Conservation (phyloP, 1,140 invertebrate genomes). For the Eriosoma lanigerum region DNA sequence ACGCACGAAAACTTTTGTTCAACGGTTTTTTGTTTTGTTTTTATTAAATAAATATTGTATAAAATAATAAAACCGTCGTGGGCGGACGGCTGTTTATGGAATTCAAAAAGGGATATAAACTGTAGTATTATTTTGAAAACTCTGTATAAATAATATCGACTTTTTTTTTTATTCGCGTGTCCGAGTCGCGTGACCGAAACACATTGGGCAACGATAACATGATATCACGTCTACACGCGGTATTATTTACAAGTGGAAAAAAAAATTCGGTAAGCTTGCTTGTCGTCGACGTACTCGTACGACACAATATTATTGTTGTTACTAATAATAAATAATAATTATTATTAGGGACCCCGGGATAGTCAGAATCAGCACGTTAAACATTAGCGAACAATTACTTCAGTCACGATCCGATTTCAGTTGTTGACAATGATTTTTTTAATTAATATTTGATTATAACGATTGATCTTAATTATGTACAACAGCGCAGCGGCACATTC, state of each 20-base stretch:
- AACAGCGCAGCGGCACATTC: background rate
- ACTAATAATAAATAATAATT: slow-evolving; percentile 2
- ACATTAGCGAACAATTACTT: background rate
- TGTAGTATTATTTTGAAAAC: too few species aligned
- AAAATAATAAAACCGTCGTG: background rate
- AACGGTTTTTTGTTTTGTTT: too few species aligned
- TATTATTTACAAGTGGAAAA: slow-evolving; percentile 39
- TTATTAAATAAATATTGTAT: background rate
- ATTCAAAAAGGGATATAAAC: background rate
- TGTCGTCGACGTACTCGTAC: background rate
- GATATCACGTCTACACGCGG: background rate
- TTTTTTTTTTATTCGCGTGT: background rate
- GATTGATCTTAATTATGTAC: slow-evolving; percentile 34
- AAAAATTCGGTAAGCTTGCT: background rate
- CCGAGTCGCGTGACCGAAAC: slow-evolving; percentile 28
- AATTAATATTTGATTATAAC: slow-evolving; percentile 28
- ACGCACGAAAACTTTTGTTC: too few species aligned
- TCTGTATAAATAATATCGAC: background rate
- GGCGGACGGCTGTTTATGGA: background rate
- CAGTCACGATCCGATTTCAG: background rate
- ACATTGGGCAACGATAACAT: background rate
- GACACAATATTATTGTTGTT: background rate
- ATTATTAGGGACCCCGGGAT: background rate
- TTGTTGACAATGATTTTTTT: slow-evolving; percentile 5
- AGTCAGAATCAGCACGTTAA: background rate